phyloP scores from a whole-genome alignment of 2,888 invertebrate species.

The Norana najaformis region DNA sequence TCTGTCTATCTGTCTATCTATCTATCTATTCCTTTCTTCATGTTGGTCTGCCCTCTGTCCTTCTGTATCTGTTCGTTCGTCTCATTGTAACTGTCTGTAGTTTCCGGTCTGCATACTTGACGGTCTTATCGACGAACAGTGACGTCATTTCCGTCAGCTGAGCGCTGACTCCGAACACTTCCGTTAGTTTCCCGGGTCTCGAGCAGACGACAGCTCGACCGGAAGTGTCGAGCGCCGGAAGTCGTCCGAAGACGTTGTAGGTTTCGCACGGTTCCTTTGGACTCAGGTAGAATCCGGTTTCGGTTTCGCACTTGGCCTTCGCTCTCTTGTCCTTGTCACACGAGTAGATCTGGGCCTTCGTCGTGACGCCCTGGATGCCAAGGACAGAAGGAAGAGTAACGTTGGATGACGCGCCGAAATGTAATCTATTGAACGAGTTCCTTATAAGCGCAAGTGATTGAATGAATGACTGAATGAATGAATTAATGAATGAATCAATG shows the following conservation, averaged over 20 bases:
- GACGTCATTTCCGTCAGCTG: conserved; percentile 51
- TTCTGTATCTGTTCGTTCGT: neutral
- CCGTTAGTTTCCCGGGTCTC: conserved; percentile 54
- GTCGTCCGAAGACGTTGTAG: conserved; percentile 41
- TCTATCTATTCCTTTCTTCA: neutral
- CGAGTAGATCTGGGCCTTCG: conserved; percentile 44
- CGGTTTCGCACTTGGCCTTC: conserved; percentile 46
- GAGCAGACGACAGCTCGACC: conserved; percentile 51
- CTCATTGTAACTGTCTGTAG: too few species aligned
- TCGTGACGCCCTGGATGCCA: conserved; percentile 41
- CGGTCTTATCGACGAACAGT: conserved; percentile 53
- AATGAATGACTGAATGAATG: too few species aligned
- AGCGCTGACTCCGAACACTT: conserved; percentile 52
- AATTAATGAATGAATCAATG: too few species aligned
- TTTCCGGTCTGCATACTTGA: conserved; percentile 44
- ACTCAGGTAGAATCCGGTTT: conserved; percentile 45
- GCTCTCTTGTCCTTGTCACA: conserved; percentile 36
- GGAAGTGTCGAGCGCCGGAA: conserved; percentile 42
- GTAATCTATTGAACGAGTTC: neutral
- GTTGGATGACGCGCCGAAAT: neutral
- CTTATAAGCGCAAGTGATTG: neutral
- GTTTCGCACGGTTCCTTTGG: conserved; percentile 44
- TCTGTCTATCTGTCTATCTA: neutral
- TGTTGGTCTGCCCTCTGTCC: too few species aligned
- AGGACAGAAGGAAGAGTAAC: neutral